Evolutionary conservation across 2,113 vertebrate species (phyloP), one percentile per base, ranked within the genome.

Genomic region (Cricetomys ansorgei): DNA sequence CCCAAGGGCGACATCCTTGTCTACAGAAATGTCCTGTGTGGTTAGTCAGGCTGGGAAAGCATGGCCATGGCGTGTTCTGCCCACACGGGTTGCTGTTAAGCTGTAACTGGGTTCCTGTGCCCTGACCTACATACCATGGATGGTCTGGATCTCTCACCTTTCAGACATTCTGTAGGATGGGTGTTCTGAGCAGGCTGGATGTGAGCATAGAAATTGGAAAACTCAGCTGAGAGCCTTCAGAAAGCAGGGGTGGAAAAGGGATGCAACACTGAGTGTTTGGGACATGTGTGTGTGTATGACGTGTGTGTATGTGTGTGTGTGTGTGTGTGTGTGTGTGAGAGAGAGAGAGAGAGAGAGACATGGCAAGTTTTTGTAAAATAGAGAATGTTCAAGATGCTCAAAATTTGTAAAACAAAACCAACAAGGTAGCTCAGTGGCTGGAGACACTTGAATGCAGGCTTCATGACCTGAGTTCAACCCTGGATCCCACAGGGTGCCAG

Each of bases 61-160:
- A 15, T 9, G n/a, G 55, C 1, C 21, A 3, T 50, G 0, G 50
- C 27, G 0, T 0, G 1, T 11, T 31, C 25, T 1, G 48, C 16
- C 11, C 2, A 4, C 7, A 2, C 0, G 5, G 37, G 3, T 4
- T 31, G 0, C 27, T 17, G 3, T 5, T 9, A n/a, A 17, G 21
- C 67, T 40, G 6, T 4, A 17, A 7, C 19, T 23, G 2, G 48
- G 16, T 21, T 48, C 55, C 29, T 0, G 2, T 4, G 64, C 17
- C 31, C 7, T 0, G 16, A 3, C 17, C 27, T 19, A 1, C n/a
- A 23, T 37, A 15, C 43, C 25, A 7, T 23, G 7, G 25, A 23
- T 27, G 12, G 6, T 17, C 40, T 13, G 40, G 27, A 11, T 6
- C 55, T 37, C 55, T 59, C 1, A 25, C 34, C 40, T 67, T 83